Conservation (phyloP, 2,888 invertebrate species). For the Troglohyphantes excavatus region DNA sequence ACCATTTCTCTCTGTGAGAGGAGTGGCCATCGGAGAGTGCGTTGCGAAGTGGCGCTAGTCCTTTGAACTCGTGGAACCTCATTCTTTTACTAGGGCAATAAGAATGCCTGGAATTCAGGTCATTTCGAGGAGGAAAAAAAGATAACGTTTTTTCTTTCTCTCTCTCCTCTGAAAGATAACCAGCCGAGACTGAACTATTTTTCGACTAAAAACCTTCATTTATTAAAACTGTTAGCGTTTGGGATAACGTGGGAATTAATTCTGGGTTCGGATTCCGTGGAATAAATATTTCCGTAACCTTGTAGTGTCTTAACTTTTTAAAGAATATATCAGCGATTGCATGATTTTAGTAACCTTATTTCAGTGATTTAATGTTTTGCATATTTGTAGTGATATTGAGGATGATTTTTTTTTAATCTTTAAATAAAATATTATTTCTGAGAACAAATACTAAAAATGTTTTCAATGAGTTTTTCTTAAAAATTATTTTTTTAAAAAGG, state of each 20-base stretch:
- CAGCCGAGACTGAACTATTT: slow-evolving; percentile 43
- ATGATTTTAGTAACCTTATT: no score
- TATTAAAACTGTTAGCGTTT: background rate
- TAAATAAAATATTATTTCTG: no score
- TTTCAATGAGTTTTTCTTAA: no score
- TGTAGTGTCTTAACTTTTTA: background rate
- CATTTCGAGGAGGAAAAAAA: slow-evolving; percentile 62
- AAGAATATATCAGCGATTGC: no score
- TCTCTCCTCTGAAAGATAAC: slow-evolving; percentile 47
- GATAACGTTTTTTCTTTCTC: slow-evolving; percentile 26
- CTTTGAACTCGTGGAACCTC: slow-evolving; percentile 78
- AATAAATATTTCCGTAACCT: background rate
- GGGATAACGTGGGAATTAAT: background rate
- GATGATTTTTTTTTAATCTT: no score
- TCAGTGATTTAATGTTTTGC: no score
- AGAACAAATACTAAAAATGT: no score
- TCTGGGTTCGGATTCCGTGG: background rate
- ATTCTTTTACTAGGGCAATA: slow-evolving; percentile 79
- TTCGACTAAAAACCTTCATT: slow-evolving; percentile 26
- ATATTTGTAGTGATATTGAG: no score
- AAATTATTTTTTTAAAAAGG: no score
- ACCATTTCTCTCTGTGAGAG: slow-evolving; percentile 42
- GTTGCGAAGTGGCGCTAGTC: slow-evolving; percentile 70
- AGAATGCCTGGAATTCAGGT: slow-evolving; percentile 78
- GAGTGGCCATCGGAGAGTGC: slow-evolving; percentile 22